Conservation (phyloP, 2,888 invertebrate genomes). For the Neoitamus cyanurus region DNA sequence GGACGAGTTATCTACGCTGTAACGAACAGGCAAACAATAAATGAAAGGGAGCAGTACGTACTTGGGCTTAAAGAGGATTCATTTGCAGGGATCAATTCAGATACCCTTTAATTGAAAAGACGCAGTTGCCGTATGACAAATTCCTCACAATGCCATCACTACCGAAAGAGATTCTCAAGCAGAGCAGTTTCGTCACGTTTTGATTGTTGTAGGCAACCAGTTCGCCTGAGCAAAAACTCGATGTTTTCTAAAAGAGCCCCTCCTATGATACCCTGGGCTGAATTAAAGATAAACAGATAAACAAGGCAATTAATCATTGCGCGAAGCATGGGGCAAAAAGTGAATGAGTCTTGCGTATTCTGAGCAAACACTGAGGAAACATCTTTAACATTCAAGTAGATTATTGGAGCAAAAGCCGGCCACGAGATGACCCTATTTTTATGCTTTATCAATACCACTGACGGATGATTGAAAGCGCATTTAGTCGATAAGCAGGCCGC, state of each 20-base stretch:
- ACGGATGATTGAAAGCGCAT: background rate
- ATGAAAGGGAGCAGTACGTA: too few species aligned
- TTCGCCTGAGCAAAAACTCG: background rate
- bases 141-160: too few species aligned
- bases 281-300: slow-evolving; percentile 1
- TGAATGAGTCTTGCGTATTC: background rate
- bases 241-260: background rate
- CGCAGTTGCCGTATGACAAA: too few species aligned
- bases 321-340: background rate
- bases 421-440: background rate
- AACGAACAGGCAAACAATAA: too few species aligned
- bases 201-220: background rate
- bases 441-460: background rate
- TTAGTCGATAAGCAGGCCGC: background rate
- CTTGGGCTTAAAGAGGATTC: too few species aligned
- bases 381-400: background rate
- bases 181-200: background rate
- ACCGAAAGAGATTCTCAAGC: background rate
- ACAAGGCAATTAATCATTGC: slow-evolving; percentile 1
- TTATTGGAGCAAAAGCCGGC: background rate
- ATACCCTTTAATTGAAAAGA: too few species aligned
- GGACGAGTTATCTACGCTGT: too few species aligned
- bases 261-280: background rate
- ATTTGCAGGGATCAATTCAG: too few species aligned
- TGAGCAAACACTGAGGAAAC: background rate